Base-by-base conservation (phyloP, 2,113 vertebrate species). In the Coturnix japonica region DNA sequence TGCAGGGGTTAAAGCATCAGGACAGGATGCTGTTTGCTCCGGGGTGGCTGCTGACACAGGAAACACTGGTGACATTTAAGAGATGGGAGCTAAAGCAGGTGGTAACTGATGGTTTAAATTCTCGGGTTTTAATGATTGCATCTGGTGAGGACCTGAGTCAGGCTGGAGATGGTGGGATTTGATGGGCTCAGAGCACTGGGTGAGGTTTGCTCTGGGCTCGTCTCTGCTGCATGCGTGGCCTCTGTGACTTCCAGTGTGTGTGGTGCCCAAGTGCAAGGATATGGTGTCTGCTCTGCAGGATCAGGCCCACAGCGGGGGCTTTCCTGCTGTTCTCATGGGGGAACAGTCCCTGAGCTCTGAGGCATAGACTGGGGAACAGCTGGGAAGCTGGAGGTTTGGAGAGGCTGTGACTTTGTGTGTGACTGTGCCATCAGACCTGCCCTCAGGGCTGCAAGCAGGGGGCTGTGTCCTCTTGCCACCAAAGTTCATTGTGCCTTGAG, bases 1-100 rank as follows among this genome's bases (percentile, higher is more conserved):
- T 15, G 88, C 60, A 80, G 82, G 90, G 90, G 82, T 90, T 82
- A 90, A 76, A 80, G 30, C 79, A 53, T 30, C 71, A 22, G 51
- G 46, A 6, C 69, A 64, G 91, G 91, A 89, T 81, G 86, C 83
- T 78, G 67, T 79, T 85, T 85, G 72, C 91, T 96, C 61, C 76
- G 59, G 84, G 94, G 94, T 90, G 95, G 91, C 91, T 94, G 91
- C 86, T 92, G 84, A 72, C 84, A 81, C 81, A 81, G 89, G 91
- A 94, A 78, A 78, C 81, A 7, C 26, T 70, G 41, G 87, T 93
- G 94, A 84, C 76, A 67, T 90, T 80, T 85, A 0, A 0, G 64
- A 56, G 59, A 74, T 26, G 54, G 76, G 77, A 28, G 18, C 37
- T 4, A 4, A 17, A 57, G 44, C 66, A 57, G 61, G 53, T 60